Evolutionary conservation across 2,113 vertebrate species (phyloP).

Genomic region (Eulemur macaco): DNA sequence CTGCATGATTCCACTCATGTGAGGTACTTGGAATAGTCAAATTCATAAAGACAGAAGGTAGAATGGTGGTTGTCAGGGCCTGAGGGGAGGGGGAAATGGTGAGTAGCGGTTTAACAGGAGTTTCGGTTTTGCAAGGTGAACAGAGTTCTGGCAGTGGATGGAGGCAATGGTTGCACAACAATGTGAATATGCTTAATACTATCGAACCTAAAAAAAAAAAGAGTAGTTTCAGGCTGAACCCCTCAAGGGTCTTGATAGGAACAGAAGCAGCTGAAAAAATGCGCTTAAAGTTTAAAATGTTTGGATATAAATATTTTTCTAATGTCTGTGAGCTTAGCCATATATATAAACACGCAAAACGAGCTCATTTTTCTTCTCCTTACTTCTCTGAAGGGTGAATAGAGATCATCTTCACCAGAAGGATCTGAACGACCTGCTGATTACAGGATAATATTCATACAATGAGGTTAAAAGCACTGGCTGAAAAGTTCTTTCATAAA

Average conservation of each 20-base stretch:
- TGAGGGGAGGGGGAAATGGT: no score
- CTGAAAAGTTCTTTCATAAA: slow-evolving; percentile 82
- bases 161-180: no score
- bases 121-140: neutral
- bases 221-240: neutral
- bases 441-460: slow-evolving; percentile 80
- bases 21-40: neutral
- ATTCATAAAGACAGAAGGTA: neutral
- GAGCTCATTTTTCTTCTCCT: slow-evolving; percentile 67
- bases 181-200: neutral
- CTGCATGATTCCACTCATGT: neutral
- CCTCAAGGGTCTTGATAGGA: neutral
- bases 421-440: slow-evolving; percentile 68
- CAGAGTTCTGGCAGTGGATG: neutral
- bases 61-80: neutral
- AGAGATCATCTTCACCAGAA: slow-evolving; percentile 58
- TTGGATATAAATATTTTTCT: slow-evolving; percentile 49
- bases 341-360: neutral
- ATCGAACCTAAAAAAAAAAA: neutral
- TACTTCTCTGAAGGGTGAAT: slow-evolving; percentile 60
- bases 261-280: slow-evolving; percentile 39
- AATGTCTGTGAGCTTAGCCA: slow-evolving; percentile 7
- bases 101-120: neutral
- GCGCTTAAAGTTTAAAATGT: slow-evolving; percentile 37
- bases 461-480: slow-evolving; percentile 82